Evolutionary conservation across 2,888 invertebrate species (phyloP).

Genomic region (Ophioninae sp.): DNA sequence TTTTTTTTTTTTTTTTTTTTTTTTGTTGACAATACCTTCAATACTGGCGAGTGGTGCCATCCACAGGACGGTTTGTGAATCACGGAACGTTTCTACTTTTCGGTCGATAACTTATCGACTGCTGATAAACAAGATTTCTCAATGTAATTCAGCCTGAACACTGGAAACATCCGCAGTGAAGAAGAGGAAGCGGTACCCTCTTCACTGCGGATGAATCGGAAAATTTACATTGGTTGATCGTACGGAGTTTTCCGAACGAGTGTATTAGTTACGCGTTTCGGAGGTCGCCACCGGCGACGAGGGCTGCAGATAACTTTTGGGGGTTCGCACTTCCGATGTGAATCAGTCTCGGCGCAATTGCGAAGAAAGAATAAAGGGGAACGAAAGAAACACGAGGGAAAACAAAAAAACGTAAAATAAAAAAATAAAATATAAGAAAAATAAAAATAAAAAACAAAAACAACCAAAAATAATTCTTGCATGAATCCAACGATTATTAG

Average conservation of each 20-base stretch:
- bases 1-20: background rate
- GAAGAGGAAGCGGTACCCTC: no score
- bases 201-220: background rate
- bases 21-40: background rate
- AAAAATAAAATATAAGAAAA: no score
- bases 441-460: no score
- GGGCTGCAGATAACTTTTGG: background rate
- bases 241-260: background rate
- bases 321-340: background rate
- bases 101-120: constrained; percentile 9
- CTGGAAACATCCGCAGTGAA: background rate
- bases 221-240: background rate
- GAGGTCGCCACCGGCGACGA: background rate
- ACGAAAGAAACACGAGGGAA: background rate
- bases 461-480: background rate
- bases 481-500: background rate
- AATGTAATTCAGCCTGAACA: background rate
- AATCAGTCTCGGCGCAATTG: background rate
- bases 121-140: background rate
- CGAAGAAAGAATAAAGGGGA: background rate
- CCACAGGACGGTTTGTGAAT: background rate
- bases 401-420: no score
- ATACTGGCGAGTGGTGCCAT: constrained; percentile 8
- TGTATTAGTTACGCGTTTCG: background rate
- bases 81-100: background rate